Evolutionary conservation across 2,888 invertebrate species (phyloP).

Genomic region (Agrypnus murinus): DNA sequence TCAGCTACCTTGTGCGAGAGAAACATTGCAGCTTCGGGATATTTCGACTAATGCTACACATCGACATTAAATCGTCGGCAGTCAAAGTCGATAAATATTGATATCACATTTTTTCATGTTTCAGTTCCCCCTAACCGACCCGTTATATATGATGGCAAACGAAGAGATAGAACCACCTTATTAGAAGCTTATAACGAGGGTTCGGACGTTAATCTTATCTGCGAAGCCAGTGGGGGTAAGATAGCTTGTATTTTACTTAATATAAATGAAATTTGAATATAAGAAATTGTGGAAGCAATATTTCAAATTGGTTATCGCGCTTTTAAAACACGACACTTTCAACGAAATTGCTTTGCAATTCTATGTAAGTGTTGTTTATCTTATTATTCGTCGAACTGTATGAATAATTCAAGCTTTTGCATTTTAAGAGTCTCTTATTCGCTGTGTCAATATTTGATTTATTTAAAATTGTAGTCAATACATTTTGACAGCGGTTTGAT

Average conservation of each 20-base stretch:
- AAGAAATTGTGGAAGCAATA: slow-evolving; percentile 29
- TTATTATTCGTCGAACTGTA: slow-evolving; percentile 43
- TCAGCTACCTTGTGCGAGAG: slow-evolving; percentile 36
- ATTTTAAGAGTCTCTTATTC: slow-evolving; percentile 48
- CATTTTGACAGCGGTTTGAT: slow-evolving; percentile 50
- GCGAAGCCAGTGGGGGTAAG: slow-evolving; percentile 89
- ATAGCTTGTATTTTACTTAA: slow-evolving; percentile 47
- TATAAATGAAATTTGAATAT: slow-evolving; percentile 37
- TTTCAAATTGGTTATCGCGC: slow-evolving; percentile 36
- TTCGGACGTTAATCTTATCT: slow-evolving; percentile 85
- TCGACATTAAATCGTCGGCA: slow-evolving; percentile 7
- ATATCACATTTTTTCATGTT: slow-evolving; percentile 64
- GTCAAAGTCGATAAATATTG: slow-evolving; percentile 24
- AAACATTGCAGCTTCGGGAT: slow-evolving; percentile 22
- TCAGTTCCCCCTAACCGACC: slow-evolving; percentile 89
- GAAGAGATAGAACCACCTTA: slow-evolving; percentile 83
- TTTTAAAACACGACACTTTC: slow-evolving; percentile 38
- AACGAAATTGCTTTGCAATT: slow-evolving; percentile 41
- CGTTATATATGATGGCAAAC: slow-evolving; percentile 86
- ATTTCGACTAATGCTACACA: slow-evolving; percentile 29
- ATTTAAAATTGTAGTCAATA: slow-evolving; percentile 54
- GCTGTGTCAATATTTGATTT: slow-evolving; percentile 55
- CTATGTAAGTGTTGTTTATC: slow-evolving; percentile 42
- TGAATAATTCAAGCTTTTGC: slow-evolving; percentile 43
- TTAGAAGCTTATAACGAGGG: slow-evolving; percentile 92